Percentiles rank a stretch among this genome's conserved stretches.
Conservation (phyloP, 2,888 invertebrate species). For the Dendrolimus houi region DNA sequence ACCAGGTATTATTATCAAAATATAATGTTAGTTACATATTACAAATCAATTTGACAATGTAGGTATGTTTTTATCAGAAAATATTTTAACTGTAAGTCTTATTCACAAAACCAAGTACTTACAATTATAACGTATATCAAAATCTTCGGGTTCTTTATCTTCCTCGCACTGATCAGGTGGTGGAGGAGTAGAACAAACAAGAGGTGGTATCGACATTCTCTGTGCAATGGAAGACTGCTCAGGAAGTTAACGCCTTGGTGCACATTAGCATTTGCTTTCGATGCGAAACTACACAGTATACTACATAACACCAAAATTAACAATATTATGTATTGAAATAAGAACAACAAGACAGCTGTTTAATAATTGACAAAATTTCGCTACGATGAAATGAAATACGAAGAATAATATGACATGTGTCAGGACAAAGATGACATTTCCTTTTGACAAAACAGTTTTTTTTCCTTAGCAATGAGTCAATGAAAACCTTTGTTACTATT, state of each 20-base stretch:
- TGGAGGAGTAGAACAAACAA: conserved; percentile 80
- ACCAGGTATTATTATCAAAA: no score
- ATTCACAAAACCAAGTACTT: conserved; percentile 22
- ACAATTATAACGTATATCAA: conserved; percentile 62
- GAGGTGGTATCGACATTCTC: conserved; percentile 79
- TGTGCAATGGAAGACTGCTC: conserved; percentile 18
- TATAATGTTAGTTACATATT: no score
- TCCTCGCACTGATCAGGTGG: conserved; percentile 80
- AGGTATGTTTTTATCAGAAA: no score
- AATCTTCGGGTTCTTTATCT: conserved; percentile 75
- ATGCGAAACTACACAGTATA: neutral
- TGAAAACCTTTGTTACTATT: no score
- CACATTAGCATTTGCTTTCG: conserved; percentile 12
- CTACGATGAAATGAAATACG: conserved; percentile 29
- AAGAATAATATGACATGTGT: conserved; percentile 18
- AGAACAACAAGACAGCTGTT: conserved; percentile 57
- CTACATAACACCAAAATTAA: conserved; percentile 2
- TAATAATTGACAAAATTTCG: conserved; percentile 52
- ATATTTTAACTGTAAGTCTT: no score
- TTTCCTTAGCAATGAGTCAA: neutral
- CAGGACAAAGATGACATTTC: neutral
- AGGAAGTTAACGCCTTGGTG: conserved; percentile 22
- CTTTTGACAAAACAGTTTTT: neutral
- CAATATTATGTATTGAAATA: neutral
- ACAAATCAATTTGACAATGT: no score